Conservation (phyloP, 2,113 vertebrate genomes). For the Semnopithecus entellus region DNA sequence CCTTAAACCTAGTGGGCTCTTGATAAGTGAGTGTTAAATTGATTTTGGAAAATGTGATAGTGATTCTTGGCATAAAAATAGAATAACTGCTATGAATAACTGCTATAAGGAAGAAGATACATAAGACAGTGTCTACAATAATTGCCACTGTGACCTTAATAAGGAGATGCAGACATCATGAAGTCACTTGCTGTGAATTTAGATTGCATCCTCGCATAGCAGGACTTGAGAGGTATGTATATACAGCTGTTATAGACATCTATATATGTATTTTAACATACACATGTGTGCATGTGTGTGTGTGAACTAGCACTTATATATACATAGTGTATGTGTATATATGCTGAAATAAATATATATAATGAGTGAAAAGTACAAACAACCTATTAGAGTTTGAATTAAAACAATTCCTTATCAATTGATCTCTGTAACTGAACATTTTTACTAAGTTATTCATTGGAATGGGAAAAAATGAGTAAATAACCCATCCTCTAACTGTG, state of each 20-base stretch:
- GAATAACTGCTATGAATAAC: too few species aligned
- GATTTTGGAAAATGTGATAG: not conserved
- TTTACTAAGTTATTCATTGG: not conserved
- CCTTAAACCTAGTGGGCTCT: not conserved
- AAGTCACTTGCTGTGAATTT: not conserved
- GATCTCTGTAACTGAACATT: not conserved
- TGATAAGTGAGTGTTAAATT: not conserved
- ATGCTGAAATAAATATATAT: not conserved
- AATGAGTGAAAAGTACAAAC: not conserved
- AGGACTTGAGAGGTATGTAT: not conserved
- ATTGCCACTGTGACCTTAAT: not conserved
- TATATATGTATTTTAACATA: not conserved
- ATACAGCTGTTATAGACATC: too few species aligned
- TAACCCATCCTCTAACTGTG: not conserved
- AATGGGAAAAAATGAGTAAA: not conserved
- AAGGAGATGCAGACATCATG: not conserved
- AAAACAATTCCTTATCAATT: not conserved
- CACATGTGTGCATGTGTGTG: not conserved
- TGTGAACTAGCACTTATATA: not conserved
- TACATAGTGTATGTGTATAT: too few species aligned
- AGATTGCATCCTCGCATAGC: not conserved
- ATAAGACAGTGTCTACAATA: not conserved
- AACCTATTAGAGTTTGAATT: not conserved
- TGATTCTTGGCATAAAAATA: not conserved
- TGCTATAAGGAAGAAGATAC: rapidly evolving